These are phyloP conservation scores for Drosophila jambulina DNA, from an alignment of 1,140 invertebrate species.

Conservation along the genomic window DNA sequence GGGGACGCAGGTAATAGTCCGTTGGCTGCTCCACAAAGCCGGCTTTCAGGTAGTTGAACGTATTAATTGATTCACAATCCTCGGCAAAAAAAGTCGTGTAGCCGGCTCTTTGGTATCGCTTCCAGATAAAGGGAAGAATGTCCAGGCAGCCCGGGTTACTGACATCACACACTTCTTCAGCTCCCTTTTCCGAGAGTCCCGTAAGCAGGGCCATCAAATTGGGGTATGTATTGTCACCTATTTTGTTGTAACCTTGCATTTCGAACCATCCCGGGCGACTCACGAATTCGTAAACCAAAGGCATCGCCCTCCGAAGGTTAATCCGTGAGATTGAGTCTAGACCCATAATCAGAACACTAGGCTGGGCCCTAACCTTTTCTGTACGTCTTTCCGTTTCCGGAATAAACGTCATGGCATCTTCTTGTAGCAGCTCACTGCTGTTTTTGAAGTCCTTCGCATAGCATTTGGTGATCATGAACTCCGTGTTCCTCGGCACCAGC, in stretches of 20 bases:
- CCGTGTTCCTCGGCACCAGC: slow-evolving; percentile 7
- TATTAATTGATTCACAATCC: slow-evolving; percentile 89
- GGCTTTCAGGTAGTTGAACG: slow-evolving; percentile 92
- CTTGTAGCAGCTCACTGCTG: background rate
- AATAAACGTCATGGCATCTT: slow-evolving; percentile 36
- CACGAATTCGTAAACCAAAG: slow-evolving; percentile 39
- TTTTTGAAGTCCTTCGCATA: background rate
- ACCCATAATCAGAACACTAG: slow-evolving; percentile 47
- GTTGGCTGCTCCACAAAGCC: slow-evolving; percentile 92
- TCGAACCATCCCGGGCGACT: slow-evolving; percentile 33
- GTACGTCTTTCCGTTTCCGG: background rate
- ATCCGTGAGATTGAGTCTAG: slow-evolving; percentile 56
- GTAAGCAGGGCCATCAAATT: slow-evolving; percentile 91
- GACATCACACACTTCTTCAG: slow-evolving; percentile 86
- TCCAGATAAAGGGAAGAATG: slow-evolving; percentile 92
- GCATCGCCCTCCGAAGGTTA: slow-evolving; percentile 71
- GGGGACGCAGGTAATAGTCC: slow-evolving; percentile 92
- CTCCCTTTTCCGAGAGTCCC: slow-evolving; percentile 86
- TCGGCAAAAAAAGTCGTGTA: slow-evolving; percentile 92
- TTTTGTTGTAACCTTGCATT: slow-evolving; percentile 50
- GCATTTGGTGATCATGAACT: slow-evolving; percentile 30
- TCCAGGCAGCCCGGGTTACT: slow-evolving; percentile 85
- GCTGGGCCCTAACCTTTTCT: background rate
- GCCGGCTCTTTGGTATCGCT: slow-evolving; percentile 88
- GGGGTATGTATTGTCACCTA: slow-evolving; percentile 92